Percentiles rank a stretch among this genome's conserved stretches.
Evolutionary conservation across 2,113 vertebrate species (phyloP).

Genomic region (Nipponia nippon): DNA sequence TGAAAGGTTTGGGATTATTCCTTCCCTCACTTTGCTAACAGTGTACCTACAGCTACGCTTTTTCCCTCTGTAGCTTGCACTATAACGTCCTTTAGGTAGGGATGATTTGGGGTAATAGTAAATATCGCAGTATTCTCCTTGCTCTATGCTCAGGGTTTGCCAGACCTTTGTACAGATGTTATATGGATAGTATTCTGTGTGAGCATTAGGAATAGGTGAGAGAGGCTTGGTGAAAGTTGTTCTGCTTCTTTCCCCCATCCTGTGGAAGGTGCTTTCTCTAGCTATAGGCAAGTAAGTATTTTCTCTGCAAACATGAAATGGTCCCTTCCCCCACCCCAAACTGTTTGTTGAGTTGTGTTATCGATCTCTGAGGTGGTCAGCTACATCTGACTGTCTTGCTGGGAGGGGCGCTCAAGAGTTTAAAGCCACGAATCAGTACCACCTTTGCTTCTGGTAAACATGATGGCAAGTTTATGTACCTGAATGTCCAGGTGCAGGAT

Average conservation of each 20-base stretch:
- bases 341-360: neutral
- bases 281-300: neutral
- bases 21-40: neutral
- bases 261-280: neutral
- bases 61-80: neutral
- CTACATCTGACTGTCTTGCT: neutral
- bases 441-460: neutral
- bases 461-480: neutral
- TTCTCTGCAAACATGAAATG: neutral
- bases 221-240: neutral
- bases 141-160: neutral
- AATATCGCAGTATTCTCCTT: neutral
- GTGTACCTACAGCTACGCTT: neutral
- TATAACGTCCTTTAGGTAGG: neutral
- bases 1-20: constrained; percentile 27
- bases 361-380: rapidly evolving
- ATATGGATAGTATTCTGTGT: neutral
- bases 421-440: neutral
- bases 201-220: neutral
- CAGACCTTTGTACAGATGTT: neutral
- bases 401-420: neutral
- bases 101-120: neutral
- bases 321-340: neutral
- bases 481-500: neutral
- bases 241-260: neutral